Evolutionary conservation across 1,140 invertebrate species (phyloP), one percentile per base, ranked within the genome.

Genomic region (Anastrepha ludens): DNA sequence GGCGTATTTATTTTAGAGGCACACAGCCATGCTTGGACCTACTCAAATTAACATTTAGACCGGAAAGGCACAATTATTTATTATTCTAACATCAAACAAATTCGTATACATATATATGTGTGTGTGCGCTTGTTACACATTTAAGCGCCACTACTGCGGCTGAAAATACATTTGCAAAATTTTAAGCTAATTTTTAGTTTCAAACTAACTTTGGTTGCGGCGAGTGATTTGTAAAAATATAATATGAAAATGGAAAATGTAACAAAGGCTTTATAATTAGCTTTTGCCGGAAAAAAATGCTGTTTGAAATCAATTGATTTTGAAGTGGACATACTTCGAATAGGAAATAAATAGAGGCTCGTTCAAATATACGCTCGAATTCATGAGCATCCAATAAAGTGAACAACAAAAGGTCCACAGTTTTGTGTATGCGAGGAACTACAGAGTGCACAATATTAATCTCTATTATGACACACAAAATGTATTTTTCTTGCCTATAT

Each of bases 1-100:
- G 17, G 5, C 15, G 15, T 47, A 47, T 74, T 47, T 47, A n/a
- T 15, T 41, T 74, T 29, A 29, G 29, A 29, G 29, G 29, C 29
- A 29, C 29, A 29, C 29, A 17, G 13, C 4, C 47, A 29, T 47
- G 17, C 47, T 4, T 81, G 74, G 47, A 55, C 47, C 9, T 3
- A 81, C 47, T 58, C 50, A 9, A 55, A 20, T 81, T 9, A 29
- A 29, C n/a, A 55, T 81, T 81, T 29, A 81, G 47, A 20, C 47
- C 74, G 74, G 74, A 58, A 81, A 58, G 47, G 74, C 47, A n/a
- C 47, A 81, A 29, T 81, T 55, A 81, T 81, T 81, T 81, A 17
- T 47, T 55, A n/a, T 20, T 47, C 74, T 17, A 44, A 2, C 74
- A 55, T 55, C 47, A 29, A 29, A 29, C 44, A 58, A 81, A 55